Percentiles rank a stretch among this genome's conserved stretches.
Conservation (phyloP, 2,797 vertebrate genomes). For the Coranthus polyacanthus region DNA sequence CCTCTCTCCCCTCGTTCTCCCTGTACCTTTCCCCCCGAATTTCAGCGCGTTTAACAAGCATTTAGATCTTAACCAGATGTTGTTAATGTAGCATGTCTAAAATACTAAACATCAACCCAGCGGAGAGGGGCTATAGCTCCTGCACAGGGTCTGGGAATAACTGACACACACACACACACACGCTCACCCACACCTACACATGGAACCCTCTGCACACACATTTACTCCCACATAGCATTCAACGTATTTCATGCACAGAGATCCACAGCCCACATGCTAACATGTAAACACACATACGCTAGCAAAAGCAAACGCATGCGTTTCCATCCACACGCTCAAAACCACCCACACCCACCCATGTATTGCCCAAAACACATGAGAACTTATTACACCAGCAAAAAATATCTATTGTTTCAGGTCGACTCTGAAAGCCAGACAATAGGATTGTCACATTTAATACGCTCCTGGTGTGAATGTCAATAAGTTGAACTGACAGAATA, state of each 20-base stretch:
- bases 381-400: constrained; percentile 65
- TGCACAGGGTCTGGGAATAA: constrained; percentile 84
- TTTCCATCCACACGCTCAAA: constrained; percentile 64
- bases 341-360: constrained; percentile 56
- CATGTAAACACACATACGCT: constrained; percentile 74
- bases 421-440: constrained; percentile 71
- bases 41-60: constrained; percentile 90
- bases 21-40: constrained; percentile 77
- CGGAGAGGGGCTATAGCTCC: constrained; percentile 78
- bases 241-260: constrained; percentile 67
- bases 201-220: constrained; percentile 58
- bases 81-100: constrained; percentile 91
- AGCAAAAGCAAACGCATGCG: constrained; percentile 67
- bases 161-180: constrained; percentile 55
- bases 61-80: constrained; percentile 92
- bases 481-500: constrained; percentile 78
- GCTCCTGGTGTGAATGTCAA: constrained; percentile 80
- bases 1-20: constrained; percentile 63
- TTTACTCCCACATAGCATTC: constrained; percentile 62
- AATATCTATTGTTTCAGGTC: constrained; percentile 65
- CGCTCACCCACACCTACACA: constrained; percentile 49
- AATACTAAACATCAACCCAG: constrained; percentile 90
- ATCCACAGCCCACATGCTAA: constrained; percentile 76
- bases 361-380: constrained; percentile 66
- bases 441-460: constrained; percentile 78